These are phyloP conservation scores for Cotesia typhae DNA, from an alignment of 1,140 invertebrate species.

Conservation along the genomic window DNA sequence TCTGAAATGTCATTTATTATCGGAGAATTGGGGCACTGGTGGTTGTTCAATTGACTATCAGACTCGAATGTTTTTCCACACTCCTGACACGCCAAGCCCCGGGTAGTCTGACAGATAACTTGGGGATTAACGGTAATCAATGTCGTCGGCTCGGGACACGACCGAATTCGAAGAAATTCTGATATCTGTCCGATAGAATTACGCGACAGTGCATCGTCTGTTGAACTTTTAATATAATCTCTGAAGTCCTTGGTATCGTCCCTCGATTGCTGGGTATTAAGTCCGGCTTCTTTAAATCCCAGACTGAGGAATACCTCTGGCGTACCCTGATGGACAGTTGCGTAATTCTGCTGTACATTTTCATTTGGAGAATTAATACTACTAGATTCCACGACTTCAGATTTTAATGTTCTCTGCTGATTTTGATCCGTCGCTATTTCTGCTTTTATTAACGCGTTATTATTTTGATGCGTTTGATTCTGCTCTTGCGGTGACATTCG, in stretches of 20 bases:
- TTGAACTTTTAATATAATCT: slow-evolving; percentile 50
- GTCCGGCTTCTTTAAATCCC: slow-evolving; percentile 55
- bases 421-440: slow-evolving; percentile 52
- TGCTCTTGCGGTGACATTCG: slow-evolving; percentile 44
- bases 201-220: slow-evolving; percentile 55
- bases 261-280: slow-evolving; percentile 48
- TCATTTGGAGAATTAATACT: slow-evolving; percentile 49
- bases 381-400: slow-evolving; percentile 48
- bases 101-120: slow-evolving; percentile 54
- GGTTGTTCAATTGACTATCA: slow-evolving; percentile 52
- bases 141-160: slow-evolving; percentile 54
- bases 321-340: slow-evolving; percentile 55
- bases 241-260: slow-evolving; percentile 60
- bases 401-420: slow-evolving; percentile 55
- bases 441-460: slow-evolving; percentile 58
- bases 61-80: slow-evolving; percentile 59
- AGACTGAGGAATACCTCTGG: slow-evolving; percentile 62
- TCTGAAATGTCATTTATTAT: slow-evolving; percentile 53
- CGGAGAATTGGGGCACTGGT: slow-evolving; percentile 51
- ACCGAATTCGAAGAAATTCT: slow-evolving; percentile 59
- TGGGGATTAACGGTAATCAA: slow-evolving; percentile 61
- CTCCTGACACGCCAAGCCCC: slow-evolving; percentile 60
- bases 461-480: slow-evolving; percentile 53
- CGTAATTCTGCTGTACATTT: slow-evolving; percentile 53
- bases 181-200: slow-evolving; percentile 61